Conservation (phyloP, 2,113 vertebrate genomes). For the Cephalophus harveyi region DNA sequence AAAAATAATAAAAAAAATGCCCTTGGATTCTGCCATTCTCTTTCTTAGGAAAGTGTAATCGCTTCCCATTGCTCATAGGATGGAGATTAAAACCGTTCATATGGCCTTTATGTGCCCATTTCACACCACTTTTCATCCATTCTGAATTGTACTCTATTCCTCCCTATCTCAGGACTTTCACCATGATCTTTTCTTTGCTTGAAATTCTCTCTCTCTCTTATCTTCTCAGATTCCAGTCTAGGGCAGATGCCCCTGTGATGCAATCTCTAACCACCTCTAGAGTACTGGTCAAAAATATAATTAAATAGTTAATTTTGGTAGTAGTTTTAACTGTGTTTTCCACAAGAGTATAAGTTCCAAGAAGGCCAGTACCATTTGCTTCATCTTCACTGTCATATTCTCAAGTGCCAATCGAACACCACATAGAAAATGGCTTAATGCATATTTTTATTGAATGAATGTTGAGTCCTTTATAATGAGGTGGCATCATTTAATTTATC, state of each 20-base stretch:
- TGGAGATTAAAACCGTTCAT: background rate
- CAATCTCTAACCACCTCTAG: background rate
- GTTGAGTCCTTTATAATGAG: background rate
- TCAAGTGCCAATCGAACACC: background rate
- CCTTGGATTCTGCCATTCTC: background rate
- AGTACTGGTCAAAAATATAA: background rate
- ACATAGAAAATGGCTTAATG: background rate
- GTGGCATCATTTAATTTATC: background rate
- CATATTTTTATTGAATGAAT: background rate
- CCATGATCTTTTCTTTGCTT: background rate
- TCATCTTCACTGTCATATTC: background rate
- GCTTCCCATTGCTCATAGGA: background rate
- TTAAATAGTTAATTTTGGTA: background rate
- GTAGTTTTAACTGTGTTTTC: background rate
- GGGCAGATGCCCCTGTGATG: background rate
- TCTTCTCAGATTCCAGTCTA: background rate
- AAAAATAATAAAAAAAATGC: background rate
- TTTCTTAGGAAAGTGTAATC: background rate
- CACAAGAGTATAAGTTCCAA: background rate
- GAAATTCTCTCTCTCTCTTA: background rate
- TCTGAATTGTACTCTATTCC: background rate
- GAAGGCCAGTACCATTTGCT: background rate
- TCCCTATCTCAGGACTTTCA: background rate
- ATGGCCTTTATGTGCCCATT: background rate
- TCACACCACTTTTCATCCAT: background rate